Percentiles rank a stretch among this genome's conserved stretches.
phyloP scores from a whole-genome alignment of 2,888 invertebrate species.

The Apotomis turbidana region DNA sequence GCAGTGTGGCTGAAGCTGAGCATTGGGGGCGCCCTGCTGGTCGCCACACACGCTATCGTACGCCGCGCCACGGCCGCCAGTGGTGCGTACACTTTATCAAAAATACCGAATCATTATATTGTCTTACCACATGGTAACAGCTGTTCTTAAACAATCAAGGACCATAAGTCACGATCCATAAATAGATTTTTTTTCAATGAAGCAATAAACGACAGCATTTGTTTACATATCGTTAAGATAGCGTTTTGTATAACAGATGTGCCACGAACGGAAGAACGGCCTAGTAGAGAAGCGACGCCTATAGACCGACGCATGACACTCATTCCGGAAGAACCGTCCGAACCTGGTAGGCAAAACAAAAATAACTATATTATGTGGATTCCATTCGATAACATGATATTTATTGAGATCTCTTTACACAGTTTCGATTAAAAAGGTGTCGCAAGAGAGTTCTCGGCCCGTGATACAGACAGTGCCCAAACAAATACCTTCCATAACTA shows the following conservation, averaged over 20 bases:
- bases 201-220: conserved; percentile 13
- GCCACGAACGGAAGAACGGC: conserved; percentile 60
- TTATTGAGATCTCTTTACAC: conserved; percentile 35
- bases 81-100: conserved; percentile 84
- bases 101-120: not conserved
- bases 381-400: conserved; percentile 44
- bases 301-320: conserved; percentile 76
- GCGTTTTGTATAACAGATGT: conserved; percentile 58
- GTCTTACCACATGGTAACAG: too few species aligned
- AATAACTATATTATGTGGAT: conserved; percentile 39
- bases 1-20: conserved; percentile 94
- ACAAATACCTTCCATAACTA: conserved; percentile 50
- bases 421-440: conserved; percentile 50
- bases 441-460: conserved; percentile 51
- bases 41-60: conserved; percentile 93
- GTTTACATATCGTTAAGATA: conserved; percentile 47
- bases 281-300: conserved; percentile 64
- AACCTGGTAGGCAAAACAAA: conserved; percentile 51
- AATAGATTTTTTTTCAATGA: too few species aligned
- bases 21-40: conserved; percentile 92
- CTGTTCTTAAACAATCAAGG: too few species aligned
- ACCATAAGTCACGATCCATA: too few species aligned
- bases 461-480: conserved; percentile 50
- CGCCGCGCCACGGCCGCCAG: conserved; percentile 86
- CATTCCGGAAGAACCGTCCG: conserved; percentile 61